Evolutionary conservation across 2,888 invertebrate species (phyloP).

Genomic region (Chymomyza amoena): DNA sequence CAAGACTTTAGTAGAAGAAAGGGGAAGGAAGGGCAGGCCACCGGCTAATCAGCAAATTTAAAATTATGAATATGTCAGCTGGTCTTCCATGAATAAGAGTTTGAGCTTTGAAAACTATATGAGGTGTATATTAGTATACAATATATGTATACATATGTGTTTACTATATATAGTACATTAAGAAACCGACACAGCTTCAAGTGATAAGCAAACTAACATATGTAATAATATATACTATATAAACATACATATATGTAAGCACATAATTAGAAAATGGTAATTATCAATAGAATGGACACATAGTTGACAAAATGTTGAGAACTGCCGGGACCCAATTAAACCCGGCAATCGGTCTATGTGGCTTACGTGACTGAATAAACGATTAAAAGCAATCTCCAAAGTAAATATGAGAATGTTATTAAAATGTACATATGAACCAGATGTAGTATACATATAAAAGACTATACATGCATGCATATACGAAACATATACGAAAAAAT

Average conservation of each 20-base stretch:
- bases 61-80: constrained; percentile 10
- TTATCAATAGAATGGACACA: constrained; percentile 41
- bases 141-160: constrained; percentile 12
- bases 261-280: constrained; percentile 34
- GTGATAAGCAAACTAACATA: constrained; percentile 43
- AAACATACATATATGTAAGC: too few relatives aligned
- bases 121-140: background rate
- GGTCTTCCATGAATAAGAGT: background rate
- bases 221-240: too few relatives aligned
- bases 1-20: background rate
- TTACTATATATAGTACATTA: constrained; percentile 18
- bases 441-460: too few relatives aligned
- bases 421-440: background rate
- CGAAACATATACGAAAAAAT: constrained; percentile 22
- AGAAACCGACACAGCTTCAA: constrained; percentile 23
- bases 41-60: constrained; percentile 55
- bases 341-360: constrained; percentile 16
- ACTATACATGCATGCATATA: constrained; percentile 47
- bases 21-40: constrained; percentile 25
- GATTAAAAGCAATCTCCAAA: constrained; percentile 44
- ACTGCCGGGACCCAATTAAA: constrained; percentile 20
- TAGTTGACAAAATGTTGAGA: constrained; percentile 26
- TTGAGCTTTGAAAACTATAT: background rate
- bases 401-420: constrained; percentile 20
- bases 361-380: constrained; percentile 28